Percentiles rank a stretch among this genome's conserved stretches.
Conservation (phyloP, 2,888 invertebrate species). For the Trachelus iudaicus region DNA sequence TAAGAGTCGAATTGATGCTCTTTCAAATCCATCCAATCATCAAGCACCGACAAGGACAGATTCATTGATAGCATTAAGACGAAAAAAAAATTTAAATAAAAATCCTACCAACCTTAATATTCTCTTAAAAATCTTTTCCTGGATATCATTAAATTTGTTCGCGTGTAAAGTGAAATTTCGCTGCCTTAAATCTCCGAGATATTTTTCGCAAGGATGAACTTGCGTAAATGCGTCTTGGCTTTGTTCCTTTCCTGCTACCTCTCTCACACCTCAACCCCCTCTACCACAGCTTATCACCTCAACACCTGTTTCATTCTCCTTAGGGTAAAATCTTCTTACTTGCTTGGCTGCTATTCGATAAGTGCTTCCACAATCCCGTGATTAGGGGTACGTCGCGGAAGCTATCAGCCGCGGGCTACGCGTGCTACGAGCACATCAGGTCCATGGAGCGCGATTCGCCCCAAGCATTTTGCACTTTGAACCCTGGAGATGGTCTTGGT, state of each 20-base stretch:
- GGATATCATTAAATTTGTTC: not conserved
- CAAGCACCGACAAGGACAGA: not conserved
- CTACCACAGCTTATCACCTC: constrained; percentile 8
- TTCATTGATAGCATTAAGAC: not conserved
- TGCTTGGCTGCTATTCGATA: constrained; percentile 41
- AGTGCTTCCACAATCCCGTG: constrained; percentile 57
- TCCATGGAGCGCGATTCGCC: constrained; percentile 54
- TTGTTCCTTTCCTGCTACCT: not conserved
- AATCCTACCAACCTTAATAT: not conserved
- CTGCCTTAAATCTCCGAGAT: not conserved
- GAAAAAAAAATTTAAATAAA: not conserved
- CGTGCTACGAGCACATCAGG: constrained; percentile 58
- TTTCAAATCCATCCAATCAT: not conserved
- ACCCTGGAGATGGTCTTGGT: constrained; percentile 48
- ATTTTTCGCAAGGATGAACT: not conserved
- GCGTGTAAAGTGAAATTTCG: not conserved
- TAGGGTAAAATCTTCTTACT: constrained; percentile 7
- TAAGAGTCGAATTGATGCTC: not conserved
- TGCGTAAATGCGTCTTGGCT: not conserved
- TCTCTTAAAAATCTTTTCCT: not conserved
- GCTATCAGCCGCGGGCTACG: constrained; percentile 53
- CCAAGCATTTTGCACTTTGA: constrained; percentile 57
- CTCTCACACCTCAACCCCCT: not conserved
- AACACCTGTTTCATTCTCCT: constrained; percentile 18
- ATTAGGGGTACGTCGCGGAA: constrained; percentile 59